Conservation (phyloP, 2,797 vertebrate species). For the Pipistrellus nathusii region DNA sequence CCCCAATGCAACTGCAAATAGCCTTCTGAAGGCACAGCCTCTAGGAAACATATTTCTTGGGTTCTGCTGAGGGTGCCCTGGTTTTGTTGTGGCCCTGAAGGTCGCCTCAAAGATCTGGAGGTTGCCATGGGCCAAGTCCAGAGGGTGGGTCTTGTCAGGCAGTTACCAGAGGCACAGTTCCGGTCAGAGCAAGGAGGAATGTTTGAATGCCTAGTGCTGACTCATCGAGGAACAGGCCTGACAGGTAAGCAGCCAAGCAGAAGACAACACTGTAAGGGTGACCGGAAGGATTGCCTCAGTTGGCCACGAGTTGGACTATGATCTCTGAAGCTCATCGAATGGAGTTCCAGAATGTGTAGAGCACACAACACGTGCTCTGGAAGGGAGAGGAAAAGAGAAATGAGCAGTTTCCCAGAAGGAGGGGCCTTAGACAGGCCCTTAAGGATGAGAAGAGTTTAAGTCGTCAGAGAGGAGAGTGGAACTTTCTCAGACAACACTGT, state of each 20-base stretch:
- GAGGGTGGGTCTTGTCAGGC: not conserved
- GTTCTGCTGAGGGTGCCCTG: not conserved
- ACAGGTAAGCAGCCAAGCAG: not conserved
- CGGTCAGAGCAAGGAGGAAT: not conserved
- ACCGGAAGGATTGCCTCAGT: not conserved
- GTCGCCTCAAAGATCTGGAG: not conserved
- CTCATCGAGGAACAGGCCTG: not conserved
- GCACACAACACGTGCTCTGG: not conserved
- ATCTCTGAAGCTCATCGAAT: not conserved
- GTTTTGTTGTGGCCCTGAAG: not conserved
- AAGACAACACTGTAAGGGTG: rapidly evolving
- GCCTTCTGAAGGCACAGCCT: not conserved
- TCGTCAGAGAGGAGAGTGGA: not conserved
- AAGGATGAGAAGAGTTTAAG: not conserved
- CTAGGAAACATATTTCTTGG: not conserved
- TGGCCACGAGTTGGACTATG: not conserved
- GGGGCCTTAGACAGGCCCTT: not conserved
- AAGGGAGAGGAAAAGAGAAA: not conserved
- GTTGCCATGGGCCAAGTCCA: not conserved
- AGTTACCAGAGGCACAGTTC: not conserved
- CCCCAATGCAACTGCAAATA: not conserved
- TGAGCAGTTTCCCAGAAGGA: not conserved
- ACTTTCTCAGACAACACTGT: not conserved
- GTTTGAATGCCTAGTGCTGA: not conserved
- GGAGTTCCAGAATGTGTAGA: not conserved